Base-by-base conservation (phyloP, 2,113 vertebrate species). In the Daphoenositta chrysoptera region DNA sequence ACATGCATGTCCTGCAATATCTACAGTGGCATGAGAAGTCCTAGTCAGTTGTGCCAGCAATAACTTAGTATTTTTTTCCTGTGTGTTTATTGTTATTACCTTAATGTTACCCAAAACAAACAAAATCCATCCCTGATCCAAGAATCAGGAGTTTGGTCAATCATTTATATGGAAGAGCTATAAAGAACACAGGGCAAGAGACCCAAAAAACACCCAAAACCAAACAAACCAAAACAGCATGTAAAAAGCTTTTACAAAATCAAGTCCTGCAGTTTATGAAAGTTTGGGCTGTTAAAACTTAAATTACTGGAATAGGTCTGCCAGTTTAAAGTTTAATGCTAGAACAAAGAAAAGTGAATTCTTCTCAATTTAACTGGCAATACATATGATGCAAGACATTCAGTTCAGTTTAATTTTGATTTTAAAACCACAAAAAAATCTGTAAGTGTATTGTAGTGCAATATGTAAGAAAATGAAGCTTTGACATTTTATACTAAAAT, bases 381-480 rank as follows among this genome's bases (percentile, higher is more conserved):
- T 22, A 47, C 3, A 22, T 23, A 40, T 5, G 2, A 61, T 7
- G 3, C 19, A 66, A 75, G 24, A 65, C 30, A 64, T 57, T 50
- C 3, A 78, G 54, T 23, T 27, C 4, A 28, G 13, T 47, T 72
- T 37, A 44, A 54, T 35, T 71, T 54, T 39, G 10, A 28, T 48
- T 82, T 89, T 33, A 87, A 81, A 81, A 40, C 18, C 24, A 89
- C 33, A 12, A 11, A 35, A 83, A 65, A 61, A 65, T 75, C 44
- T 35, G 0, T 9, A 66, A 35, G 17, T n/a, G 12, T 87, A 63
- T 3, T 64, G 28, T 12, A 89, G 20, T 10, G 9, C 27, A 40
- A 53, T 31, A 22, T 0, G 0, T 28, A 50, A 61, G 24, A 44
- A 90, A 83, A 68, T 0, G 2, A 61, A 63, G 27, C 20, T 60